Base-by-base conservation (phyloP, 2,888 invertebrate species). In the Chrysomela aeneicollis region DNA sequence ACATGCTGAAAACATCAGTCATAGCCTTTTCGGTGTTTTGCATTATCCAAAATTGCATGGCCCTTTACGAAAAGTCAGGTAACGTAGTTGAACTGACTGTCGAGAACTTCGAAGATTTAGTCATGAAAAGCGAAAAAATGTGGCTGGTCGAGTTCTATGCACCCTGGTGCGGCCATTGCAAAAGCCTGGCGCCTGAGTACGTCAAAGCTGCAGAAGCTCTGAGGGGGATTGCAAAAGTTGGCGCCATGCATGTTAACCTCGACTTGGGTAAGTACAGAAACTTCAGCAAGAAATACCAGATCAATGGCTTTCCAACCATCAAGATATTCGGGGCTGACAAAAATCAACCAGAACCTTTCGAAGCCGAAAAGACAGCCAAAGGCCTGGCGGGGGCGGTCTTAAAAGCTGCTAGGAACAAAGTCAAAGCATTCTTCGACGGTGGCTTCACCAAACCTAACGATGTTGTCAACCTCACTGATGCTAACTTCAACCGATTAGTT, bases 101-200 rank as follows among this genome's bases (percentile, higher is more conserved):
- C 0, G 84, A 85, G 42, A 96, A 94, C 84, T 97, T 97, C 79
- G 89, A 95, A 71, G 87, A 85, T 68, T 84, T 90, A 72, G 95
- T 97, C 3, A 82, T 89, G 47, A 87, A 92, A 69, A 88, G 92
- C 70, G 90, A 95, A 79, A 87, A 90, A 68, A 84, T 97, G 17
- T 97, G 97, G 96, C 82, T 98, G 61, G 92, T 98, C 0, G 96
- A 97, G 78, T 95, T 95, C 83, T 95, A 87, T 81, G 96, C 97
- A 0, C 94, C 95, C 0, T 97, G 96, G 96, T 96, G 92, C 79
- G 93, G 91, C 12, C 92, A 92, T 77, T 92, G 97, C 82, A 90
- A 95, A 81, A 87, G 87, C 60, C 85, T 98, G 46, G 93, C 90
- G 17, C 92, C 94, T 0, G 97, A 97, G 78, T 97, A 94, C 84